Base-by-base conservation (phyloP, 2,113 vertebrate genomes). In the Lathamus discolor region DNA sequence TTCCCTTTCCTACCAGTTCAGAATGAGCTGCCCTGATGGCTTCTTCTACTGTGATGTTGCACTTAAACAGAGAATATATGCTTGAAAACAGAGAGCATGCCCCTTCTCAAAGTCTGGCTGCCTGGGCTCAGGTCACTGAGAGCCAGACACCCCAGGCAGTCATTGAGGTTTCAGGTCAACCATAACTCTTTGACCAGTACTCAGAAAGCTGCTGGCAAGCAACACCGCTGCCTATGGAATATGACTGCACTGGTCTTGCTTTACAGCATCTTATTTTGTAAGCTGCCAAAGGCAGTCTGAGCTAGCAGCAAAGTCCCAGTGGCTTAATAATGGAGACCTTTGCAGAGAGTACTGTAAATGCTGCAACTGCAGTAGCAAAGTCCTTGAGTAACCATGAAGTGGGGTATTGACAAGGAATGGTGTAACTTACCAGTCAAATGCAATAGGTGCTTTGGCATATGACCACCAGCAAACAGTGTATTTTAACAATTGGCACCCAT, bases 201-300 rank as follows among this genome's bases (percentile, higher is more conserved):
- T 80, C 44, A 51, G 66, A 62, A 88, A 89, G 35, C 31, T 44
- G 11, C 5, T 70, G 39, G 35, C 11, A 41, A 51, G n/a, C 11
- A 52, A 9, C 13, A 23, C 23, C 0, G 0, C 29, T 82, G n/a
- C 29, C 43, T 14, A 3, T 4, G 9, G 49, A 75, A 73, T 7
- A 74, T 11, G 29, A 27, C 11, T 29, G 17, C 17, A 13, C 25
- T 62, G 29, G 14, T 62, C 28, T 67, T 84, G 39, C 51, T 41
- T 41, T 66, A 55, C 31, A 54, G 9, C 10, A 12, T 19, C 35
- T 33, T 17, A 43, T 69, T 64, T 70, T 64, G 23, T 39, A 66
- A 75, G 29, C 27, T 29, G 37, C 17, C 44, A 59, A 66, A 43
- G 31, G 12, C 22, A 59, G 12, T 44, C 57, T 66, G 13, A 66